phyloP scores from a whole-genome alignment of 2,888 invertebrate species.

The Hemaris fuciformis region DNA sequence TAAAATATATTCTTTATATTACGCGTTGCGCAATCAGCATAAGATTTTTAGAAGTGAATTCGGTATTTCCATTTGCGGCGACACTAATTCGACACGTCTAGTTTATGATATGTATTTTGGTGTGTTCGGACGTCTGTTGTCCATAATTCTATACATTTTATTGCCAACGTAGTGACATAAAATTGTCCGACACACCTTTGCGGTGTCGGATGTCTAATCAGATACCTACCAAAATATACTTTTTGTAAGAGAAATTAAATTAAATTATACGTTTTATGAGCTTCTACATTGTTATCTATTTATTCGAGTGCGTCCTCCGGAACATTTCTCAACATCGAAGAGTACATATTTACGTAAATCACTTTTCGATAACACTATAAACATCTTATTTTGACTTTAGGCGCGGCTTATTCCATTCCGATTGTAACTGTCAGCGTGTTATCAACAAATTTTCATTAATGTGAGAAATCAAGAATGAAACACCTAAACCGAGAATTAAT shows the following conservation, averaged over 20 bases:
- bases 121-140: conserved; percentile 46
- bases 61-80: conserved; percentile 63
- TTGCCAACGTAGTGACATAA: conserved; percentile 56
- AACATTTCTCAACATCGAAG: conserved; percentile 12
- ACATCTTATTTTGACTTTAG: neutral
- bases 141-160: conserved; percentile 65
- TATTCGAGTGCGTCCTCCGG: neutral
- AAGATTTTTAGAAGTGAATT: conserved; percentile 47
- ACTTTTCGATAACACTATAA: neutral
- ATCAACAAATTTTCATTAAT: neutral
- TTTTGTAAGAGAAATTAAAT: conserved; percentile 27
- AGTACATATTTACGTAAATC: conserved; percentile 12
- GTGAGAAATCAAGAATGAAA: neutral
- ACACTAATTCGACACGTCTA: conserved; percentile 61
- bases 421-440: neutral
- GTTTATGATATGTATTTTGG: conserved; percentile 65
- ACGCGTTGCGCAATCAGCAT: conserved; percentile 65
- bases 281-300: conserved; percentile 10
- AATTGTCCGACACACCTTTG: conserved; percentile 50
- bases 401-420: neutral
- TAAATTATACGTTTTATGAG: conserved; percentile 29
- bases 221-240: conserved; percentile 39
- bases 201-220: conserved; percentile 51
- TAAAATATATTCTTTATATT: conserved; percentile 41
- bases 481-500: neutral